phyloP scores from a whole-genome alignment of 2,888 invertebrate species.

The Lasioglossum oenotherae region DNA sequence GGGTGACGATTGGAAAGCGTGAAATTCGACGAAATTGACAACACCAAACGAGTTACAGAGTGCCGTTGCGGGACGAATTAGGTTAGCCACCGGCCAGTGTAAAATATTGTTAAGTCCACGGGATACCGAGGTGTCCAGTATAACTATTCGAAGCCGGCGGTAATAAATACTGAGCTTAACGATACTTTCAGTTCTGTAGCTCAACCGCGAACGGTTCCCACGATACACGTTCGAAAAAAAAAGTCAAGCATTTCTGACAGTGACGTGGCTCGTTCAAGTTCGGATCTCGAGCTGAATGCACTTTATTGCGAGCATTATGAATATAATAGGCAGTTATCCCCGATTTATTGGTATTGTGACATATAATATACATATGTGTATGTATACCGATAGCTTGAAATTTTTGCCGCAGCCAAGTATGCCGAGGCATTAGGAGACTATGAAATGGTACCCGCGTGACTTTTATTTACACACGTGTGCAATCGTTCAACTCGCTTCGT shows the following conservation, averaged over 20 bases:
- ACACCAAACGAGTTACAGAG: not conserved
- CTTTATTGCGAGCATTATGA: not conserved
- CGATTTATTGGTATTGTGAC: not conserved
- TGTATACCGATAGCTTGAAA: not conserved
- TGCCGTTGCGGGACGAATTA: not conserved
- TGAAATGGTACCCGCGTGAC: not conserved
- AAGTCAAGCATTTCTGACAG: not conserved
- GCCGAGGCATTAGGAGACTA: not conserved
- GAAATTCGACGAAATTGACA: conserved; percentile 15
- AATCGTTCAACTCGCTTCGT: not conserved
- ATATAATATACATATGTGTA: no score
- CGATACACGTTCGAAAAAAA: not conserved
- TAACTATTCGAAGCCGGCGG: not conserved
- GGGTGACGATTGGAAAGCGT: conserved; percentile 10
- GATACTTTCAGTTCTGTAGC: conserved; percentile 20
- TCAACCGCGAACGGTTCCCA: not conserved
- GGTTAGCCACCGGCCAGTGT: not conserved
- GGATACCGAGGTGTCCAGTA: not conserved
- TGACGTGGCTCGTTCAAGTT: not conserved
- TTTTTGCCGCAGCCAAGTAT: not conserved
- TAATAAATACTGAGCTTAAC: conserved; percentile 7
- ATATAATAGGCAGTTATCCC: not conserved
- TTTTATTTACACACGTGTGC: not conserved
- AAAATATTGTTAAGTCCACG: not conserved
- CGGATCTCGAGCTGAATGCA: not conserved